Base-by-base conservation (phyloP, 2,113 vertebrate species). In the Seriola quinqueradiata region DNA sequence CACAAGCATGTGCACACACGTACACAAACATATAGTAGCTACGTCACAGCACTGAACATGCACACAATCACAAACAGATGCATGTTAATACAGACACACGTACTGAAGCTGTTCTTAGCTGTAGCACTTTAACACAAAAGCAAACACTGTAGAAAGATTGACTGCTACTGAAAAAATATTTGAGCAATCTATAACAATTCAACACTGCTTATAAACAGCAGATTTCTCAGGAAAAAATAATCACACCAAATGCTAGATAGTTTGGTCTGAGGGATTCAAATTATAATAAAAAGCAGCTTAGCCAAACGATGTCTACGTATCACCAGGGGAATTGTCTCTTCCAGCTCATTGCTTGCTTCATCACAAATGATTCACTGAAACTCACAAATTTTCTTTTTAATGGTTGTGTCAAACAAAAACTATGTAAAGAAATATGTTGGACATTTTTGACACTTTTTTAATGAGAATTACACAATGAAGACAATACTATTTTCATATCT, bases 341-440 rank as follows among this genome's bases (percentile, higher is more conserved):
- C 21, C 17, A 57, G 21, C 17, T 60, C 25, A 66, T 66, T 61
- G 34, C 46, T 32, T 59, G 42, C 36, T 28, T 82, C 38, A 84
- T 74, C 54, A 48, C 25, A 42, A 42, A 38, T 42, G 28, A 55
- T 44, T 70, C 57, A 40, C 32, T 60, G 28, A 60, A 28, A 28
- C 25, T 28, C 25, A 28, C 25, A 28, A 28, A 28, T 28, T 28
- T 28, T 28, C 25, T 28, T 28, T 28, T 28, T 28, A 28, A 28
- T 28, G 25, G 25, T 28, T 28, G 25, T 28, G 25, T 28, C 25
- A 28, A 2, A 28, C 25, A 28, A 28, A 23, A 21, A 7, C 3
- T 11, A 42, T 74, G 36, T 4, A 38, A 32, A 44, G 23, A 13
- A 23, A 57, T 28, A 19, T n/a, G 10, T 58, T 46, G 55, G 12